Percentiles rank a stretch among this genome's conserved stretches.
phyloP scores from a whole-genome alignment of 2,888 invertebrate genomes.

The Hedya salicella region DNA sequence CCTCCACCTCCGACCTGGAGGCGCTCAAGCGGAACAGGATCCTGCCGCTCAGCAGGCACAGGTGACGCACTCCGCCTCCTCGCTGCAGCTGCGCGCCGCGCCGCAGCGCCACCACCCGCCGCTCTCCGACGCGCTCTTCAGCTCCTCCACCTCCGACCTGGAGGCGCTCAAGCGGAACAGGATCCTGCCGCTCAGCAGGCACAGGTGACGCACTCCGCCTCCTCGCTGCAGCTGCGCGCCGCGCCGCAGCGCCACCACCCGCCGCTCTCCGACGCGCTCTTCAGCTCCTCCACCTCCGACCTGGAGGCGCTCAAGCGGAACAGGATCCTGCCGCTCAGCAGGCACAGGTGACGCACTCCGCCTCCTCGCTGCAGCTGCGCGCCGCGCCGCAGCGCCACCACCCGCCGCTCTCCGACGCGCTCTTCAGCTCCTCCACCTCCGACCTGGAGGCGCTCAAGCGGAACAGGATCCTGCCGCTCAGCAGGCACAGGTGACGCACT shows the following conservation, averaged over 20 bases:
- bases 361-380: slow-evolving; percentile 36
- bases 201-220: no score
- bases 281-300: no score
- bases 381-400: slow-evolving; percentile 14
- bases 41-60: slow-evolving; percentile 23
- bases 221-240: no score
- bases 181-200: slow-evolving; percentile 4
- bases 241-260: not conserved
- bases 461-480: slow-evolving; percentile 48
- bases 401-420: slow-evolving; percentile 51
- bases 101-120: no score
- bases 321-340: slow-evolving; percentile 2
- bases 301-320: not conserved
- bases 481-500: slow-evolving; percentile 10
- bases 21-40: slow-evolving; percentile 59
- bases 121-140: no score
- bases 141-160: no score
- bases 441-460: slow-evolving; percentile 68
- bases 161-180: not conserved
- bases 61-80: no score
- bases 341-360: slow-evolving; percentile 26
- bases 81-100: no score
- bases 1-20: slow-evolving; percentile 73
- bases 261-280: not conserved
- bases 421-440: slow-evolving; percentile 67